Conservation (phyloP, 2,113 vertebrate genomes). For the Romanogobio albipinnatus region DNA sequence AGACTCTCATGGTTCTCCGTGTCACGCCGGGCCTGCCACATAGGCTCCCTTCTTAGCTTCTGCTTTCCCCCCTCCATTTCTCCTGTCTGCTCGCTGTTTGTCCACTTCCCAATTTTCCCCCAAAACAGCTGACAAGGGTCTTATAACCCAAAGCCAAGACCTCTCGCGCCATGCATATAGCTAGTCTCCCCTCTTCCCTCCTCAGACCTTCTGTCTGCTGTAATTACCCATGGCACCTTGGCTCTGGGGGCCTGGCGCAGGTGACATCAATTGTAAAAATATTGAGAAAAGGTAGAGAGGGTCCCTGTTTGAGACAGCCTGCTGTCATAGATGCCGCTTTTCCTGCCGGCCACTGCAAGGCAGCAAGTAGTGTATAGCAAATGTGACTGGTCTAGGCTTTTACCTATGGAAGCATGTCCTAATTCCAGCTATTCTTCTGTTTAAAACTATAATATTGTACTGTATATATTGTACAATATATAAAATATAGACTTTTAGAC, state of each 20-base stretch:
- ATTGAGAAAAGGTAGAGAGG: conserved; percentile 56
- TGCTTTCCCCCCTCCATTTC: conserved; percentile 42
- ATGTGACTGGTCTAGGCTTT: conserved; percentile 41
- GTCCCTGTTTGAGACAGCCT: conserved; percentile 54
- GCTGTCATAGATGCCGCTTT: conserved; percentile 65
- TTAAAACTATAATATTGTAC: not conserved
- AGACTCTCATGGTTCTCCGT: conserved; percentile 53
- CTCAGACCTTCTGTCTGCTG: conserved; percentile 66
- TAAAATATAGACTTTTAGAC: not conserved
- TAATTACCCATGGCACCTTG: conserved; percentile 78
- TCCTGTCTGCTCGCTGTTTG: conserved; percentile 60
- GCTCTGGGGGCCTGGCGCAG: conserved; percentile 71
- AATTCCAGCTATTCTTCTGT: conserved; percentile 16
- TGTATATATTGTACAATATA: not conserved
- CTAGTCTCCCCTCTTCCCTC: conserved; percentile 61
- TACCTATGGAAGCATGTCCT: conserved; percentile 38
- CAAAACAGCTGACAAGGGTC: conserved; percentile 50
- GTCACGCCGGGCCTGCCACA: conserved; percentile 65
- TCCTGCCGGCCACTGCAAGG: conserved; percentile 55
- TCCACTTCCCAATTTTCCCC: conserved; percentile 41
- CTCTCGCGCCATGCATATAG: conserved; percentile 65
- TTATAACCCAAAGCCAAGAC: conserved; percentile 58
- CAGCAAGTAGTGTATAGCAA: conserved; percentile 55
- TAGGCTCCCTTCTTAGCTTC: conserved; percentile 41
- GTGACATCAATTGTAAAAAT: conserved; percentile 69